These are phyloP conservation scores for Mylabris phalerata DNA, from an alignment of 1,140 invertebrate species.

Conservation along the genomic window DNA sequence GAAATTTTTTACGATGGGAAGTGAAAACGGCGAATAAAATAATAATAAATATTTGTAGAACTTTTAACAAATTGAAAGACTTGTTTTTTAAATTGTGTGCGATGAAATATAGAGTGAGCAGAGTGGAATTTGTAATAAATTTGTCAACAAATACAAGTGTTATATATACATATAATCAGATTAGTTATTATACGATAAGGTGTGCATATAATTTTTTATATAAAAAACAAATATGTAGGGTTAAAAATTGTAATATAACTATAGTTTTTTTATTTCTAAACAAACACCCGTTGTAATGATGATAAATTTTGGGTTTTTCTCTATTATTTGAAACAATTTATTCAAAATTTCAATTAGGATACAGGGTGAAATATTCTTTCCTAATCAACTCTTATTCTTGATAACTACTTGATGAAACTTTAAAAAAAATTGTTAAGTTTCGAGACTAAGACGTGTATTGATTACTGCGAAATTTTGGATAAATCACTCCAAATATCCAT, in stretches of 20 bases:
- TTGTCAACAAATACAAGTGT: slow-evolving; percentile 8
- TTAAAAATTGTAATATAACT: slow-evolving; percentile 2
- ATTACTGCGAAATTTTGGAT: too few species aligned
- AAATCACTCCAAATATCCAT: too few species aligned
- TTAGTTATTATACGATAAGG: slow-evolving; percentile 6
- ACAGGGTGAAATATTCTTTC: too few species aligned
- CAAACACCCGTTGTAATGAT: too few species aligned
- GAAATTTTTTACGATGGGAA: too few species aligned
- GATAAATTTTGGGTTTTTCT: not conserved
- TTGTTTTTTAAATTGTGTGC: slow-evolving; percentile 31
- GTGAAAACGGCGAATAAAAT: too few species aligned
- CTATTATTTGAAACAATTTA: too few species aligned
- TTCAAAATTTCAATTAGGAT: too few species aligned
- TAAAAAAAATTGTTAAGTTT: too few species aligned
- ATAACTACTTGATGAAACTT: too few species aligned
- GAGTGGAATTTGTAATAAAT: not conserved
- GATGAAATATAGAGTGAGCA: slow-evolving; percentile 11
- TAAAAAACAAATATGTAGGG: slow-evolving; percentile 15
- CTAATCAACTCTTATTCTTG: too few species aligned
- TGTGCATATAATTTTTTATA: slow-evolving; percentile 18
- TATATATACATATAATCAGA: not conserved
- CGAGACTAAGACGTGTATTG: too few species aligned
- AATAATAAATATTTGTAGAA: slow-evolving; percentile 2
- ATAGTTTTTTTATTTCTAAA: not conserved
- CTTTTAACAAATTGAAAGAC: slow-evolving; percentile 33